Percentiles rank a stretch among this genome's conserved stretches.
Evolutionary conservation across 1,140 invertebrate species (phyloP).

Genomic region (Xylocopa sonorina): DNA sequence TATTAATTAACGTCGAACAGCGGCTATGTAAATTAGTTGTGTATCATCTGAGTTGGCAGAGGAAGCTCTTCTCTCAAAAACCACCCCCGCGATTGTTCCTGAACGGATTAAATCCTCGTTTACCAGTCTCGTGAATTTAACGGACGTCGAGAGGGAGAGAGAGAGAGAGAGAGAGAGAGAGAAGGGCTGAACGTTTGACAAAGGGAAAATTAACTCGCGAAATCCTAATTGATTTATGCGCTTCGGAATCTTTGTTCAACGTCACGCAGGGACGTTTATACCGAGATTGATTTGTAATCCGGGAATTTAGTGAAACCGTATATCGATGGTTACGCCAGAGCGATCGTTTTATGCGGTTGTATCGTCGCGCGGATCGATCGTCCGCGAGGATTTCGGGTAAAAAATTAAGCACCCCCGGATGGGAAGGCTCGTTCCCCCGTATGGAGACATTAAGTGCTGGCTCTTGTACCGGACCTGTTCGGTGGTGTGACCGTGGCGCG

Average conservation of each 20-base stretch:
- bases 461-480: slow-evolving; percentile 43
- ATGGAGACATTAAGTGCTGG: slow-evolving; percentile 41
- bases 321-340: too few relatives aligned
- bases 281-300: too few relatives aligned
- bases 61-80: slow-evolving; percentile 49
- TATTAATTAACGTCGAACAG: slow-evolving; percentile 62
- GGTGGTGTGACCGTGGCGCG: slow-evolving; percentile 25
- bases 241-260: background rate
- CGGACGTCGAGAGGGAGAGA: background rate
- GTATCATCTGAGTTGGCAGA: slow-evolving; percentile 48
- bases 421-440: background rate
- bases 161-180: slow-evolving; percentile 6
- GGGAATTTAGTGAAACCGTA: too few relatives aligned
- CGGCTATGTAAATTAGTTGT: slow-evolving; percentile 61
- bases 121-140: slow-evolving; percentile 31
- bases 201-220: background rate
- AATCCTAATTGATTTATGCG: background rate
- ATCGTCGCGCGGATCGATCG: background rate
- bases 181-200: background rate
- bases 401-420: background rate
- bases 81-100: slow-evolving; percentile 6
- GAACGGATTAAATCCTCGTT: slow-evolving; percentile 61
- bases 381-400: background rate
- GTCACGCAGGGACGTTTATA: too few relatives aligned
- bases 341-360: too few relatives aligned